Conservation (phyloP, 2,888 invertebrate species). For the Lithophane semibrunnea region DNA sequence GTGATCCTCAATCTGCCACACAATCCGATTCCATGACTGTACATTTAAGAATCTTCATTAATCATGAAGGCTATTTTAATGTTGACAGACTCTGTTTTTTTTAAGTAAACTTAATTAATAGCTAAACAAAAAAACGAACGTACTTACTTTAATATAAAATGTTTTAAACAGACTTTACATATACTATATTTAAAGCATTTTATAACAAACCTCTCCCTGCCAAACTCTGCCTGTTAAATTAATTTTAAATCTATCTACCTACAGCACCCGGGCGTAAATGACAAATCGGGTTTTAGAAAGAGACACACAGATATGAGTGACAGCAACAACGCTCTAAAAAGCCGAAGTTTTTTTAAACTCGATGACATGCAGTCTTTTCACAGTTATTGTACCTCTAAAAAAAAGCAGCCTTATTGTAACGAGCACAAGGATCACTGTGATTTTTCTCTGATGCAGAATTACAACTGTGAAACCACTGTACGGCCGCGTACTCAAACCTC, state of each 20-base stretch:
- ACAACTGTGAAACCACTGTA: too few species aligned
- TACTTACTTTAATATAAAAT: not conserved
- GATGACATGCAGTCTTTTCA: too few species aligned
- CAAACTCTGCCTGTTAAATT: not conserved
- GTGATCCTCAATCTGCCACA: not conserved
- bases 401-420: too few species aligned
- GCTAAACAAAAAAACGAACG: not conserved
- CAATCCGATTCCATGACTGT: not conserved
- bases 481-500: conserved; percentile 5
- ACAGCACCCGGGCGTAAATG: not conserved
- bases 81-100: not conserved
- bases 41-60: not conserved
- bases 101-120: not conserved
- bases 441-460: too few species aligned
- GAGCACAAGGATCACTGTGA: too few species aligned
- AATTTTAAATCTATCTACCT: not conserved
- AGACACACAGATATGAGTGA: not conserved
- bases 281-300: not conserved
- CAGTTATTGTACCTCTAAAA: too few species aligned
- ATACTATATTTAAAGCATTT: not conserved
- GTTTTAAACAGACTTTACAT: not conserved
- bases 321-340: not conserved
- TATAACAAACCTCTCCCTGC: too few species aligned
- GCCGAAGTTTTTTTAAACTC: not conserved
- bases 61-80: not conserved